These are phyloP conservation scores for Zelleria hepariella DNA, from an alignment of 2,888 invertebrate genomes.

Conservation along the genomic window DNA sequence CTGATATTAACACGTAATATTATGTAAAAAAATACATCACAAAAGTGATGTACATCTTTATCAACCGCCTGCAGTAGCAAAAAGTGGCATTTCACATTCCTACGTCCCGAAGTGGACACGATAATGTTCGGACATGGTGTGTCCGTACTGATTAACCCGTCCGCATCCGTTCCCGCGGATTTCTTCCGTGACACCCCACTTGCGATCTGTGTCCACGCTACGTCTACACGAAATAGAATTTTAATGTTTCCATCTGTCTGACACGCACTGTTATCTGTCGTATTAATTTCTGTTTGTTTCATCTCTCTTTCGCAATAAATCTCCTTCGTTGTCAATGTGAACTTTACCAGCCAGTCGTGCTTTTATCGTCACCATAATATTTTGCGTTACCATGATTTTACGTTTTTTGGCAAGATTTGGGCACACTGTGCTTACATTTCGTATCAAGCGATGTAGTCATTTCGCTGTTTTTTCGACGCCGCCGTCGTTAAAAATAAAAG, in stretches of 20 bases:
- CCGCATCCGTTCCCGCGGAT: not conserved
- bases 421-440: not conserved
- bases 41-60: not conserved
- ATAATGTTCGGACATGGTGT: not conserved
- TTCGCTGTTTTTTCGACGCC: not conserved
- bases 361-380: not conserved
- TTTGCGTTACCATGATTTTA: not conserved
- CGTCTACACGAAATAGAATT: not conserved
- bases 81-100: not conserved
- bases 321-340: not conserved
- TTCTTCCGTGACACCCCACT: slow-evolving; percentile 56
- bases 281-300: not conserved
- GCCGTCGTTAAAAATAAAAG: not conserved
- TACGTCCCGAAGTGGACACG: not conserved
- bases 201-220: slow-evolving; percentile 44
- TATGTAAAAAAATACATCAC: not conserved
- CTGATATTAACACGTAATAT: not conserved
- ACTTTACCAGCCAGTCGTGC: not conserved
- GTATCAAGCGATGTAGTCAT: not conserved
- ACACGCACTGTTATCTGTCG: not conserved
- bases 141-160: not conserved
- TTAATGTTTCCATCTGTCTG: not conserved
- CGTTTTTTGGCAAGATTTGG: not conserved
- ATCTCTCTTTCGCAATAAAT: not conserved
- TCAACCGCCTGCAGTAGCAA: not conserved